Base-by-base conservation (phyloP, 2,113 vertebrate species). In the Aramus guarauna region DNA sequence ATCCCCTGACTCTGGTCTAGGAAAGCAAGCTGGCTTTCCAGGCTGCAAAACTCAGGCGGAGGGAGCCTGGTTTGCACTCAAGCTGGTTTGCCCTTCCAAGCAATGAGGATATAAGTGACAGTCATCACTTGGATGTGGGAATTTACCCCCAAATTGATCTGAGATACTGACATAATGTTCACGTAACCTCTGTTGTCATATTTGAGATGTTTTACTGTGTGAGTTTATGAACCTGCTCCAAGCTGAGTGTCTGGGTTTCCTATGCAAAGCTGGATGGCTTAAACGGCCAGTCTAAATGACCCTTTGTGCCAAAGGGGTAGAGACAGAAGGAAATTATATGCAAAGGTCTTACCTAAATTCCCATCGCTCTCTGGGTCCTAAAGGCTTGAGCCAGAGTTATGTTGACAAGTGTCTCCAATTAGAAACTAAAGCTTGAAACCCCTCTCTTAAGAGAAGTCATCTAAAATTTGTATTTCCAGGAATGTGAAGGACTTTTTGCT, bases 121-220 rank as follows among this genome's bases (percentile, higher is more conserved):
- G 34, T 37, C 7, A 0, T 21, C 32, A 19, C 37, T 29, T 32
- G 55, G 17, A n/a, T 53, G 24, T 13, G 15, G 59, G 15, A 67
- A 52, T 88, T 72, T 32, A 5, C 8, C 45, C 37, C 45, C 4
- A 29, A 10, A 41, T 32, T 3, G 0, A 5, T 30, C 30, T 17
- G 55, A 66, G 20, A 14, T 45, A 63, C 12, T 1, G 0, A 45
- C 1, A 2, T 50, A 34, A 24, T 8, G 4, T 39, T 60, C 12
- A 7, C 5, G 8, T 29, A 23, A 47, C 11, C 18, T 11, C 30
- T 47, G 30, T 9, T 41, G 36, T n/a, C 12, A 2, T 32, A 62
- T 12, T 47, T 39, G 66, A 79, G 55, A 15, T 19, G 11, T 29
- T 73, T 45, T 50, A 43, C n/a, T 55, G 10, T 5, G 22, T 50